Conservation (phyloP, 2,113 vertebrate genomes). For the Cheirogaleus medius region DNA sequence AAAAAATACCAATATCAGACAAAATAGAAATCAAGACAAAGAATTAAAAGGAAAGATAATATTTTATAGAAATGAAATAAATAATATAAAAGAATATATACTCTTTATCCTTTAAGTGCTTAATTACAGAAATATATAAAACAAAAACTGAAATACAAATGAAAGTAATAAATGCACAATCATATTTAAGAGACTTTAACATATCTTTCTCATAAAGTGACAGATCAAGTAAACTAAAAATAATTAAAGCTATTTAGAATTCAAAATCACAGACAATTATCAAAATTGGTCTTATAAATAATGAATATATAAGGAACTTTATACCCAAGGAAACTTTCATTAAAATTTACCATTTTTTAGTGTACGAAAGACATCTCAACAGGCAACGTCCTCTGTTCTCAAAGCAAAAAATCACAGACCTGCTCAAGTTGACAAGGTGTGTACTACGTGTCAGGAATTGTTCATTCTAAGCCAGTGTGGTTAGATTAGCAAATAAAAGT, state of each 20-base stretch:
- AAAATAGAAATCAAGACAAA: background rate
- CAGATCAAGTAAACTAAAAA: background rate
- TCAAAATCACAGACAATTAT: background rate
- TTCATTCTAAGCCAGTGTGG: too few relatives aligned
- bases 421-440: background rate
- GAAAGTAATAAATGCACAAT: background rate
- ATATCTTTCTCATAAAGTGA: background rate
- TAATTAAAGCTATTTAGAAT: background rate
- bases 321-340: background rate
- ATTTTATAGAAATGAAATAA: background rate
- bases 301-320: background rate
- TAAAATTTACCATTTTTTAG: background rate
- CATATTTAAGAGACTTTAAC: background rate
- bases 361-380: background rate
- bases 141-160: background rate
- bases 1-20: background rate
- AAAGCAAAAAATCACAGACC: background rate
- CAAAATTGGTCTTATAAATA: background rate
- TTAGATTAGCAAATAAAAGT: background rate
- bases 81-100: background rate
- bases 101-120: background rate
- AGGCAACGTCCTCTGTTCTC: background rate
- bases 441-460: too few relatives aligned
- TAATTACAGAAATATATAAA: background rate
- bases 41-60: background rate